Percentiles rank a stretch among this genome's conserved stretches.
Conservation (phyloP, 2,888 invertebrate species). For the Bellardia pandia region DNA sequence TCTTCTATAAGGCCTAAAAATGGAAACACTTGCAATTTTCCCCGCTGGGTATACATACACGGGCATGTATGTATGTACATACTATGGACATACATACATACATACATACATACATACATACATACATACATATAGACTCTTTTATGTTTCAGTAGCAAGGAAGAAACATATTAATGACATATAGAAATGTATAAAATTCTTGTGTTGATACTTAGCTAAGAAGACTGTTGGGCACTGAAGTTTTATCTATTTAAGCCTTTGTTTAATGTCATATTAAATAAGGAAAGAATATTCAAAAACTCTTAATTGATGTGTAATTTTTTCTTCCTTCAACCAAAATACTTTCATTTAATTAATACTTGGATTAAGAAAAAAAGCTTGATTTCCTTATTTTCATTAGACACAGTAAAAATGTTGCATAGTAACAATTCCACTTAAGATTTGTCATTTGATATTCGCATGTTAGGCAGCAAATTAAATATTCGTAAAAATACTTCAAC, state of each 20-base stretch:
- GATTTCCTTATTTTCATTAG: not conserved
- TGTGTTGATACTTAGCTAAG: not conserved
- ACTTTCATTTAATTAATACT: not conserved
- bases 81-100: too few relatives aligned
- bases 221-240: not conserved
- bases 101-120: too few relatives aligned
- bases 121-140: too few relatives aligned
- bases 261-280: slow-evolving; percentile 1
- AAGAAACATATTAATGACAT: too few relatives aligned
- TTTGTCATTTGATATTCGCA: not conserved
- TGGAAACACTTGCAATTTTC: too few relatives aligned
- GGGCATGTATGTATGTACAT: too few relatives aligned
- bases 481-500: too few relatives aligned
- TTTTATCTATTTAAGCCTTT: not conserved
- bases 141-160: too few relatives aligned
- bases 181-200: too few relatives aligned
- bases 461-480: not conserved
- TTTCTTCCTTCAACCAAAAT: not conserved
- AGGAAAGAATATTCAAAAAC: not conserved
- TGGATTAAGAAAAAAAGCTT: not conserved
- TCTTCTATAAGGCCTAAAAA: too few relatives aligned
- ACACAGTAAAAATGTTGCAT: not conserved
- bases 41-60: too few relatives aligned
- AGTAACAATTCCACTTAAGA: not conserved
- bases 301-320: not conserved